phyloP scores from a whole-genome alignment of 2,888 invertebrate species.

The Drosophila longiperda region DNA sequence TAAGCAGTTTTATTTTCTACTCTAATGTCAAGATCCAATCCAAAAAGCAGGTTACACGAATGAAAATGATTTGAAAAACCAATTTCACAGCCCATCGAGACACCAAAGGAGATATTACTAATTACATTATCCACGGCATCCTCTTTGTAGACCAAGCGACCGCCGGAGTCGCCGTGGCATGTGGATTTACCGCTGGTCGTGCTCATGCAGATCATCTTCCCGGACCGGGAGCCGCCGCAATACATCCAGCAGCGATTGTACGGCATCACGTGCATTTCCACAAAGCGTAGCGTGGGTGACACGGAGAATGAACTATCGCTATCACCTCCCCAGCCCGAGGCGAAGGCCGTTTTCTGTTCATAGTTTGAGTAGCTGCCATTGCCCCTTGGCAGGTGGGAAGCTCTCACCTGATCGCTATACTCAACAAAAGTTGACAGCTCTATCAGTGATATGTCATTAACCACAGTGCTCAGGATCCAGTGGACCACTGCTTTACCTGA shows the following conservation, averaged over 20 bases:
- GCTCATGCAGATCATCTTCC: slow-evolving; percentile 63
- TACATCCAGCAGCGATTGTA: slow-evolving; percentile 54
- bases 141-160: slow-evolving; percentile 53
- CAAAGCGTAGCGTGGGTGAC: slow-evolving; percentile 39
- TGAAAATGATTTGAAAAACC: slow-evolving; percentile 71
- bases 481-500: slow-evolving; percentile 36
- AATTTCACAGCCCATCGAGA: slow-evolving; percentile 60
- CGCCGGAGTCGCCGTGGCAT: slow-evolving; percentile 74
- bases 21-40: slow-evolving; percentile 61
- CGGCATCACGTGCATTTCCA: slow-evolving; percentile 52
- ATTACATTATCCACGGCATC: slow-evolving; percentile 44
- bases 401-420: slow-evolving; percentile 43
- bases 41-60: slow-evolving; percentile 69
- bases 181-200: slow-evolving; percentile 61
- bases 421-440: slow-evolving; percentile 37
- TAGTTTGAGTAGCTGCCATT: slow-evolving; percentile 55
- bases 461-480: slow-evolving; percentile 47
- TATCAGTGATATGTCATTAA: slow-evolving; percentile 77
- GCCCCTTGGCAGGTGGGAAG: slow-evolving; percentile 54
- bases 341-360: slow-evolving; percentile 49
- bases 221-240: slow-evolving; percentile 53
- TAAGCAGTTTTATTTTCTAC: slow-evolving; percentile 7
- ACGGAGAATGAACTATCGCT: slow-evolving; percentile 48
- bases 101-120: slow-evolving; percentile 72
- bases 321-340: slow-evolving; percentile 77